These are phyloP conservation scores for Bujurquina vittata DNA, from an alignment of 2,113 vertebrate genomes.

Conservation along the genomic window DNA sequence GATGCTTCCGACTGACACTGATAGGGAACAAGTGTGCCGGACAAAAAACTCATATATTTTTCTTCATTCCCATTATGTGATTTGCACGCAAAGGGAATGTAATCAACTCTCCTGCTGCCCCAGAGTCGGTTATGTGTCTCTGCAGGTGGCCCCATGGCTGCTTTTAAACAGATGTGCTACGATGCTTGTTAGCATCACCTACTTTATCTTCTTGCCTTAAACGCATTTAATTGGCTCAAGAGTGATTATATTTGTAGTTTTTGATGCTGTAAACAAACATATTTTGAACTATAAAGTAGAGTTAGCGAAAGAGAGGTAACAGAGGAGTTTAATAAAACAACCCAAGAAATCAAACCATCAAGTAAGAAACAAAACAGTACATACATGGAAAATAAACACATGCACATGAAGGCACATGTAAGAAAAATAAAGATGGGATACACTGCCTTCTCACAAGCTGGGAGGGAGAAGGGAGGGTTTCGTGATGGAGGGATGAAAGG, in stretches of 20 bases:
- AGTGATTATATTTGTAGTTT: constrained; percentile 46
- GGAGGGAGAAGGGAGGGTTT: constrained; percentile 23
- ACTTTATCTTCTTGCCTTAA: constrained; percentile 38
- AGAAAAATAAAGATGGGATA: constrained; percentile 46
- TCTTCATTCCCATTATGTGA: constrained; percentile 52
- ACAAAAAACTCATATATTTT: constrained; percentile 54
- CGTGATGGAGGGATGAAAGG: constrained; percentile 59
- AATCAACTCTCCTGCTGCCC: constrained; percentile 51
- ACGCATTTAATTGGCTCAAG: constrained; percentile 52
- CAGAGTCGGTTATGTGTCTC: constrained; percentile 42
- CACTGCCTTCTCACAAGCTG: constrained; percentile 80
- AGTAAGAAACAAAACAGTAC: constrained; percentile 45
- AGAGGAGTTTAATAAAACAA: constrained; percentile 46
- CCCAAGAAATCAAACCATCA: constrained; percentile 40
- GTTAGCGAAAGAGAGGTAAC: constrained; percentile 61
- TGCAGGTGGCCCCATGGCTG: constrained; percentile 64
- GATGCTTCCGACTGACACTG: constrained; percentile 59
- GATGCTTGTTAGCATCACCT: constrained; percentile 42
- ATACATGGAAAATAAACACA: constrained; percentile 36
- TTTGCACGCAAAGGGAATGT: constrained; percentile 55
- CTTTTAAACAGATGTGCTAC: constrained; percentile 62
- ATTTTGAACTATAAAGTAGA: constrained; percentile 36
- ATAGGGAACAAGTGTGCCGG: constrained; percentile 41
- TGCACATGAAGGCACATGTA: constrained; percentile 62
- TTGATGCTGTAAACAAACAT: constrained; percentile 40